Evolutionary conservation across 2,797 vertebrate species (phyloP).

Genomic region (Myotis vivesi): DNA sequence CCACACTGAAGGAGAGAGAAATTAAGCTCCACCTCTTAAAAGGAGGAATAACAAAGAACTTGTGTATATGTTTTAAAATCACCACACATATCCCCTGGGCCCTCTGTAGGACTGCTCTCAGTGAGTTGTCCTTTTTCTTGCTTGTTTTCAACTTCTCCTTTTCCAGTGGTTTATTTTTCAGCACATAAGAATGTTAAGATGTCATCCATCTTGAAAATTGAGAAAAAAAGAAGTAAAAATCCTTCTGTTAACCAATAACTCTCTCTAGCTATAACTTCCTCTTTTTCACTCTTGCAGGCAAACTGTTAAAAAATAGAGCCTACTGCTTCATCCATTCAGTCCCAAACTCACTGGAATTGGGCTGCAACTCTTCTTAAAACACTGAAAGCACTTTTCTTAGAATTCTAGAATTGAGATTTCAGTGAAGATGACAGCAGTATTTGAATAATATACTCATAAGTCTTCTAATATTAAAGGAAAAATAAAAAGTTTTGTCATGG

Average conservation of each 20-base stretch:
- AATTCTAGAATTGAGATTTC: conserved; percentile 13
- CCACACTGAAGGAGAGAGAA: background rate
- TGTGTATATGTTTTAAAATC: background rate
- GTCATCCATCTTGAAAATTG: conserved; percentile 22
- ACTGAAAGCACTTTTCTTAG: background rate
- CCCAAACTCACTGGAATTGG: background rate
- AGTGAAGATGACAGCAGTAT: conserved; percentile 20
- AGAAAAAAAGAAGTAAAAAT: conserved; percentile 47
- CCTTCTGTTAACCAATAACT: background rate
- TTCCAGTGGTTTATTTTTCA: background rate
- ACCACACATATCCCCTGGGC: background rate
- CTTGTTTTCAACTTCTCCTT: conserved; percentile 16
- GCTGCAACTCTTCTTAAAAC: background rate
- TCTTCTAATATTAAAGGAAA: conserved; percentile 51
- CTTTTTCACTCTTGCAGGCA: background rate
- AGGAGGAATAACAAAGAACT: background rate
- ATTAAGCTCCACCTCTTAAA: background rate
- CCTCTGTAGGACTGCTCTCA: background rate
- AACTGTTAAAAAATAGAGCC: background rate
- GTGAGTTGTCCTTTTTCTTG: background rate
- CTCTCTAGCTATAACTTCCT: background rate
- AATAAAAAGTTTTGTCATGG: conserved; percentile 6
- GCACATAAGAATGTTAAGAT: conserved; percentile 27
- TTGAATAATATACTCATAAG: background rate
- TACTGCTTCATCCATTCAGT: background rate